These are phyloP conservation scores for Sarcoramphus papa DNA, from an alignment of 2,797 vertebrate species.

Conservation along the genomic window DNA sequence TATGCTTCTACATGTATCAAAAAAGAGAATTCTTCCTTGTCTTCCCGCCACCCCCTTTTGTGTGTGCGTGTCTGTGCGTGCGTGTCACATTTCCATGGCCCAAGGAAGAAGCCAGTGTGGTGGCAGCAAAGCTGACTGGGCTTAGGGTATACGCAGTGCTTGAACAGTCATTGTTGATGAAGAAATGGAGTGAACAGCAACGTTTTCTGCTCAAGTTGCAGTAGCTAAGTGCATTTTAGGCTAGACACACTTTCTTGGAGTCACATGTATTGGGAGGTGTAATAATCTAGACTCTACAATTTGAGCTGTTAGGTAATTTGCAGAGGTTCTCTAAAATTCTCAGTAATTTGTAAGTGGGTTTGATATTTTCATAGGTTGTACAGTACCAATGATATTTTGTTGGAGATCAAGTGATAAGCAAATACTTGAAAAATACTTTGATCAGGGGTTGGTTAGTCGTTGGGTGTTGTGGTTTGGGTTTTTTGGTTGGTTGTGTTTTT, in stretches of 20 bases:
- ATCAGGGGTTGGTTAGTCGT: not conserved
- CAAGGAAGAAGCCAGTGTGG: not conserved
- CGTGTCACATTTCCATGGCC: not conserved
- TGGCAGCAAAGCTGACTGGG: not conserved
- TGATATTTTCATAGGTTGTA: not conserved
- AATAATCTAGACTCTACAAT: not conserved
- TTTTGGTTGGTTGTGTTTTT: not conserved
- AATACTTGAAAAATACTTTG: not conserved
- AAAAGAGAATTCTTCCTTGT: not conserved
- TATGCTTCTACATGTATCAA: accelerated
- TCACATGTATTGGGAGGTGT: not conserved
- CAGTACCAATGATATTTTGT: not conserved
- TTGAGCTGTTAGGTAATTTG: not conserved
- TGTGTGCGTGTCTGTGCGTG: not conserved
- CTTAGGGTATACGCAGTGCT: not conserved
- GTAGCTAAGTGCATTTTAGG: not conserved
- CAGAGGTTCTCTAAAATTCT: not conserved
- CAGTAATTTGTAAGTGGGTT: not conserved
- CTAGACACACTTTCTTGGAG: not conserved
- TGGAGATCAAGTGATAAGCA: not conserved
- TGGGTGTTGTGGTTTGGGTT: not conserved
- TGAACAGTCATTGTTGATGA: not conserved
- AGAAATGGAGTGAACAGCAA: not conserved
- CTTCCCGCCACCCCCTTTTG: not conserved
- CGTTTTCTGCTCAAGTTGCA: not conserved